phyloP scores from a whole-genome alignment of 2,888 invertebrate genomes.

The Merodon equestris region DNA sequence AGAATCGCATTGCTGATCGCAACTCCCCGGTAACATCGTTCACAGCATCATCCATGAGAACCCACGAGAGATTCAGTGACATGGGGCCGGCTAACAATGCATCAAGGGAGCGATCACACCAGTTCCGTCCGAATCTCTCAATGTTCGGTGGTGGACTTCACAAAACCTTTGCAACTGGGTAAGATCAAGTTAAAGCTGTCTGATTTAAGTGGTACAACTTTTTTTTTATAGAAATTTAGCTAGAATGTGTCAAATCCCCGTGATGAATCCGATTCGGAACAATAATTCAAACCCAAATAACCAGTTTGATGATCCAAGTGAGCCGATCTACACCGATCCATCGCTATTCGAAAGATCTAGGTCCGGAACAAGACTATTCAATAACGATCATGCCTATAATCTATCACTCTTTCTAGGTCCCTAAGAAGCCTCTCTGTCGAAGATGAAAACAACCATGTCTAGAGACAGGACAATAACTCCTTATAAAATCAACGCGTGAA shows the following conservation, averaged over 20 bases:
- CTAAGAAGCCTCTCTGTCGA: conserved; percentile 78
- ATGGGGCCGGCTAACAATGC: conserved; percentile 76
- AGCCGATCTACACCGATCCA: conserved; percentile 95
- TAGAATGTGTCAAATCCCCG: conserved; percentile 79
- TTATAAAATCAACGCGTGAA: conserved; percentile 31
- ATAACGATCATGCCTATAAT: background rate
- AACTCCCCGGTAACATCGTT: conserved; percentile 79
- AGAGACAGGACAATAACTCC: conserved; percentile 40
- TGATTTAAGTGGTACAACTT: background rate
- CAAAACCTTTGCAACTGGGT: conserved; percentile 85
- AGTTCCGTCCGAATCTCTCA: conserved; percentile 79
- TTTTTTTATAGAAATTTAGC: conserved; percentile 76
- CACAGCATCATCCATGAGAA: conserved; percentile 78
- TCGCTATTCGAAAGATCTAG: conserved; percentile 92
- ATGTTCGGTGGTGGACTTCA: conserved; percentile 85
- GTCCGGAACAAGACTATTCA: conserved; percentile 77
- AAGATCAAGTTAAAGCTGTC: conserved; percentile 46
- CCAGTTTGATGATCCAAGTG: conserved; percentile 91
- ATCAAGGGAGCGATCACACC: conserved; percentile 71
- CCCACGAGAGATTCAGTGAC: conserved; percentile 78
- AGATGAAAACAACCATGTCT: conserved; percentile 70
- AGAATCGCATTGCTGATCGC: conserved; percentile 82
- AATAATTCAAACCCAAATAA: conserved; percentile 78
- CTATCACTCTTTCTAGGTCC: conserved; percentile 72
- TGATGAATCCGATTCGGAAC: conserved; percentile 80